phyloP scores from a whole-genome alignment of 1,140 invertebrate genomes.

The silkworm (Bombyx mori) region ASM3026992v2 NC_085121.1:11640501-11641000 shows the following conservation, averaged over 20 bases:
- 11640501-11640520: constrained; percentile 7
- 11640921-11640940: too few relatives aligned
- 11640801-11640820: not conserved
- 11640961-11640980: too few relatives aligned
- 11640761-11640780: too few relatives aligned
- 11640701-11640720: not conserved
- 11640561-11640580: too few relatives aligned
- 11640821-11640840: not conserved
- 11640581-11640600: too few relatives aligned
- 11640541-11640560: not conserved
- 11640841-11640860: not conserved
- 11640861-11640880: not conserved
- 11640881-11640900: too few relatives aligned
- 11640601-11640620: too few relatives aligned
- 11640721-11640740: constrained; percentile 5
- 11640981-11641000: too few relatives aligned
- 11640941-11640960: too few relatives aligned
- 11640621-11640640: constrained; percentile 2
- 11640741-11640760: not conserved
- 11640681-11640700: not conserved
- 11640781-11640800: too few relatives aligned
- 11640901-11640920: too few relatives aligned
- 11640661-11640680: constrained; percentile 1
- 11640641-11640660: constrained; percentile 1
- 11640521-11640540: constrained; percentile 1